A percentile compares a stretch with the other conserved stretches of the same genome.
These are phyloP conservation scores for Doryteuthis pealeii DNA, from an alignment of 1,140 invertebrate species.

Conservation along the genomic window DNA sequence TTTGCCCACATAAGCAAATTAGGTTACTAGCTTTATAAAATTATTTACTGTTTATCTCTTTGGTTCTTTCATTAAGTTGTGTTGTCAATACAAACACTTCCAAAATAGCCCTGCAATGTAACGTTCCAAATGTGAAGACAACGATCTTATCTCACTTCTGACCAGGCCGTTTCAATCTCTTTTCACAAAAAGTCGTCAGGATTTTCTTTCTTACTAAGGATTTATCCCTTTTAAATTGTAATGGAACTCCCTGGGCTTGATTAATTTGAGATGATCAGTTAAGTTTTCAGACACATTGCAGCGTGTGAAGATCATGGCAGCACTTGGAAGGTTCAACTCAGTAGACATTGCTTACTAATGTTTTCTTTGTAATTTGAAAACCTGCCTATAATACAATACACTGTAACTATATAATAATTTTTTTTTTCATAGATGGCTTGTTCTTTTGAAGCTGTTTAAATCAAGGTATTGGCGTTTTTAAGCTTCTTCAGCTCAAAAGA, in stretches of 20 bases:
- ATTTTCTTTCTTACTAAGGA: not conserved
- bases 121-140: conserved; percentile 1
- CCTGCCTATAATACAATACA: conserved; percentile 1
- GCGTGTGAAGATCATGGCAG: too few relatives aligned
- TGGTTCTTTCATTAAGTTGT: too few relatives aligned
- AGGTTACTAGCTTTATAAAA: too few relatives aligned
- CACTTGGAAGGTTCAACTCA: not conserved
- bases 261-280: not conserved
- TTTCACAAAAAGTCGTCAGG: not conserved
- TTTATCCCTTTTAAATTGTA: conserved; percentile 4
- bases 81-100: too few relatives aligned
- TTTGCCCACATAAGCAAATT: too few relatives aligned
- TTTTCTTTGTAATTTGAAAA: conserved; percentile 12
- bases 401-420: not conserved
- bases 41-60: too few relatives aligned
- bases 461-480: too few relatives aligned
- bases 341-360: conserved; percentile 7
- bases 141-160: not conserved
- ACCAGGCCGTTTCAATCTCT: conserved; percentile 6
- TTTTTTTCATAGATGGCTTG: too few relatives aligned
- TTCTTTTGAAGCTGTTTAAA: too few relatives aligned
- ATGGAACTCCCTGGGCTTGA: not conserved
- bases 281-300: not conserved
- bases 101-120: too few relatives aligned
- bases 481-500: too few relatives aligned